These are phyloP conservation scores for Acrossocheilus fasciatus DNA, from an alignment of 2,797 vertebrate species.

Conservation along the genomic window DNA sequence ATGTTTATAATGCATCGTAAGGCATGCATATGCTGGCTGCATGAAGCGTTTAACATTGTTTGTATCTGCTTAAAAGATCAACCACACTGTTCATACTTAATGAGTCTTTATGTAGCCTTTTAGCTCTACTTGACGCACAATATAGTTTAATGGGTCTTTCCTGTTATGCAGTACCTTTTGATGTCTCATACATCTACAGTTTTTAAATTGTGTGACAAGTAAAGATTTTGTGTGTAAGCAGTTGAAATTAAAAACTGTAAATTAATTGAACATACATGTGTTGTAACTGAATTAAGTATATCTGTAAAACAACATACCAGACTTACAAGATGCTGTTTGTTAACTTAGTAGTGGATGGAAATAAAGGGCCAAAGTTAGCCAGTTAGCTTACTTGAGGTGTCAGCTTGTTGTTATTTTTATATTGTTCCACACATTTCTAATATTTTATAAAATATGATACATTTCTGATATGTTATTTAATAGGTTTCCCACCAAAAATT, in stretches of 20 bases:
- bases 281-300: not conserved
- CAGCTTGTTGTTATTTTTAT: not conserved
- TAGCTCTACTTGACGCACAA: not conserved
- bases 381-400: not conserved
- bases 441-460: not conserved
- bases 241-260: not conserved
- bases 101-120: not conserved
- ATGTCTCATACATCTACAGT: not conserved
- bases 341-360: not conserved
- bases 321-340: not conserved
- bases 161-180: constrained; percentile 1
- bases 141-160: constrained; percentile 7
- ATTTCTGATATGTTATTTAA: not conserved
- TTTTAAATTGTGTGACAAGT: no score
- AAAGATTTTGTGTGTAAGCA: no score
- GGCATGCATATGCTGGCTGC: constrained; percentile 46
- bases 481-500: not conserved
- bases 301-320: not conserved
- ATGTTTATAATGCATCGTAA: constrained; percentile 13
- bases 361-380: not conserved
- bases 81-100: constrained; percentile 3
- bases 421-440: not conserved
- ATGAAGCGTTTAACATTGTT: constrained; percentile 8
- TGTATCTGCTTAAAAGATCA: constrained; percentile 20
- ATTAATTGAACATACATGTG: not conserved